A percentile compares a stretch with the other conserved stretches of the same genome.
These are phyloP conservation scores for Sycophila texana DNA, from an alignment of 2,888 invertebrate species.

Conservation along the genomic window DNA sequence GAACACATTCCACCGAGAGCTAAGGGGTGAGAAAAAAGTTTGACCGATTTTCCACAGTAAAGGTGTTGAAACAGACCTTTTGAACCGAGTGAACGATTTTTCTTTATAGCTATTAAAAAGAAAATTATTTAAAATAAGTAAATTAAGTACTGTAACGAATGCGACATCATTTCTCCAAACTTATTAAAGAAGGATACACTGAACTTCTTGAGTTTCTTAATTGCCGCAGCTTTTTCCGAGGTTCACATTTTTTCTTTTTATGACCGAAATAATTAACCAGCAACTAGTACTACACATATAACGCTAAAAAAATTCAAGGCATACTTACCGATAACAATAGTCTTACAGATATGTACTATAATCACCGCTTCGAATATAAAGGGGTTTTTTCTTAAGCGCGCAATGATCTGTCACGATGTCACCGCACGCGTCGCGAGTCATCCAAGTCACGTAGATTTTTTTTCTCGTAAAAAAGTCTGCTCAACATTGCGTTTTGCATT, in stretches of 20 bases:
- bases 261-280: slow-evolving; percentile 47
- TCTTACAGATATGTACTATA: slow-evolving; percentile 53
- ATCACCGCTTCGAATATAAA: slow-evolving; percentile 42
- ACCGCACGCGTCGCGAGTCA: slow-evolving; percentile 17
- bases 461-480: background rate
- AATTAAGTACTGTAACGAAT: slow-evolving; percentile 49
- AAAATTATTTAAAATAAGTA: slow-evolving; percentile 44
- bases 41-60: slow-evolving; percentile 29
- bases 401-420: slow-evolving; percentile 8
- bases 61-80: slow-evolving; percentile 27
- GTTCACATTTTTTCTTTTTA: slow-evolving; percentile 22
- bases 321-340: slow-evolving; percentile 56
- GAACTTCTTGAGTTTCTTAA: slow-evolving; percentile 38
- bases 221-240: slow-evolving; percentile 41
- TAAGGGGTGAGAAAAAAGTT: slow-evolving; percentile 45
- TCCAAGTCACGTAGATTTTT: slow-evolving; percentile 41
- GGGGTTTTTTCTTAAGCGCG: slow-evolving; percentile 32
- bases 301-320: slow-evolving; percentile 40
- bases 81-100: slow-evolving; percentile 21
- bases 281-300: slow-evolving; percentile 44
- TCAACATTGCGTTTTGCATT: slow-evolving; percentile 14
- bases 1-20: slow-evolving; percentile 62
- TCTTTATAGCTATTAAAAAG: slow-evolving; percentile 35
- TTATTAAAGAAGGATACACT: slow-evolving; percentile 40
- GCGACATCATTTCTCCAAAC: slow-evolving; percentile 35